Evolutionary conservation across 2,797 vertebrate genomes (phyloP).

Genomic region (Intellagama lesueurii): DNA sequence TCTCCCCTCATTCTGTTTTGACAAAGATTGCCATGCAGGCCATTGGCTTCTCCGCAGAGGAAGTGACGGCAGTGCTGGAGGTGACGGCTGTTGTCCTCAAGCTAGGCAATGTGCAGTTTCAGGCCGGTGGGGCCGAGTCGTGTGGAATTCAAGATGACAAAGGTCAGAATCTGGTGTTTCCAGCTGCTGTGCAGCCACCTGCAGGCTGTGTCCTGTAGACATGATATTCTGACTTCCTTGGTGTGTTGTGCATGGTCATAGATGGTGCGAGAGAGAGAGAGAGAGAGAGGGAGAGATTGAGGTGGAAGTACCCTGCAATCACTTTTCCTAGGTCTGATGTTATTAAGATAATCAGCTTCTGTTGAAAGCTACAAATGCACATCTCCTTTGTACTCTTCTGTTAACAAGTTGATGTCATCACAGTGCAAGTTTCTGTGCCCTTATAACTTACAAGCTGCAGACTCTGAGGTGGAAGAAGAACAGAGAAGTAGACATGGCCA

Average conservation of each 20-base stretch:
- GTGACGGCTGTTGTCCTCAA: slow-evolving; percentile 81
- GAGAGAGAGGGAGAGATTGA: too few species aligned
- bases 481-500: too few species aligned
- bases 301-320: too few species aligned
- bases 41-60: slow-evolving; percentile 77
- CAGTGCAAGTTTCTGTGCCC: too few species aligned
- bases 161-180: slow-evolving; percentile 63
- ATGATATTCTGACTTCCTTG: not conserved
- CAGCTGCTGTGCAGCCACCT: not conserved
- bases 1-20: slow-evolving; percentile 1
- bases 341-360: not conserved
- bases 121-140: slow-evolving; percentile 74
- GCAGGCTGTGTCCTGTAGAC: not conserved
- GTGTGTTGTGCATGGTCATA: not conserved
- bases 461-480: too few species aligned
- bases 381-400: not conserved
- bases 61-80: slow-evolving; percentile 76
- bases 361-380: not conserved
- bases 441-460: too few species aligned
- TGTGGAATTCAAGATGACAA: slow-evolving; percentile 69
- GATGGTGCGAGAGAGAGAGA: not conserved
- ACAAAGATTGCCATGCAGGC: slow-evolving; percentile 78
- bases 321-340: not conserved
- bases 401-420: too few species aligned
- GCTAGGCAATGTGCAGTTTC: slow-evolving; percentile 77